Base-by-base conservation (phyloP, 2,113 vertebrate species). In the Varanus komodoensis region DNA sequence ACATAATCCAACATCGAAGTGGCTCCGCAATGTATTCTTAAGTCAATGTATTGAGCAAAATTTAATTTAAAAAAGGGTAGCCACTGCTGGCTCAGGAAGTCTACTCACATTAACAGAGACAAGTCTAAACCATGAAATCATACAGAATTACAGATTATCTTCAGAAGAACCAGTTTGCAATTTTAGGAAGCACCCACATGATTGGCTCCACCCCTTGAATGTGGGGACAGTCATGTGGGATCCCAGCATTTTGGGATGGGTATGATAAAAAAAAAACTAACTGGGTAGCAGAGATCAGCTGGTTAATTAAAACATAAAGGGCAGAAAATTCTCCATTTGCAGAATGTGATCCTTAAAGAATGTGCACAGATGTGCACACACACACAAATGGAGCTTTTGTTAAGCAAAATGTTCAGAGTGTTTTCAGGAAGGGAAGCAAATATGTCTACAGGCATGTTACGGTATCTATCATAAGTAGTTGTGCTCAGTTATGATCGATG, bases 361-460 rank as follows among this genome's bases (percentile, higher is more conserved):
- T 15, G 14, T 11, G 67, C n/a, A 92, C 38, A 44, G 2, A 44
- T 44, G 38, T 44, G 38, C 38, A 44, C 38, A 44, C 38, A 44
- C 38, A 44, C 38, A 93, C 32, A 85, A 44, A 12, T 85, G 48
- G 19, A 92, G 82, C 54, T 82, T 50, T 86, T n/a, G 88, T 94
- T 89, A 86, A 94, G 93, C 54, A 84, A 61, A 87, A 91, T 93
- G 38, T 91, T 91, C 17, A n/a, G 85, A 38, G 1, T 29, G 87
- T 84, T 93, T 74, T 32, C 94, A 90, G 73, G 92, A 88, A 44
- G 29, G 48, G 93, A 91, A 94, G 87, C 19, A 92, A 3, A 74
- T 91, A 74, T 82, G 84, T 27, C 61, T 79, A 68, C 48, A 57
- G 75, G 74, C 82, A 52, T 48, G 12, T 89, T 79, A 79, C 8